Base-by-base conservation (phyloP, 2,797 vertebrate species). In the Tragopan temminckii region DNA sequence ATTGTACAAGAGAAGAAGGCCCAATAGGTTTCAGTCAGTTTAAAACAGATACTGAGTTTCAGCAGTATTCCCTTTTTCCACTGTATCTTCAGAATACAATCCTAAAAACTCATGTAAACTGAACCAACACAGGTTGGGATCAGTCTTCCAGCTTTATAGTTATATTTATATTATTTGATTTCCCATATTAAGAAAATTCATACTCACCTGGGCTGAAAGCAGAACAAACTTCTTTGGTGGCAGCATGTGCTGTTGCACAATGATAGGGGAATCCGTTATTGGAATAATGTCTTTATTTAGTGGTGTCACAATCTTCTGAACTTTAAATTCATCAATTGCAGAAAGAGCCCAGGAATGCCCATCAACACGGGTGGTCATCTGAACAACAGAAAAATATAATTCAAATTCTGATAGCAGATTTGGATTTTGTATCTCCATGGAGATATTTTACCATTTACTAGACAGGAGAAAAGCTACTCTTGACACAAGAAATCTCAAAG, bases 331-430 rank as follows among this genome's bases (percentile, higher is more conserved):
- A 77, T 98, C 98, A 3, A 99, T 98, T 36, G 98, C 98, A 94
- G 98, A 99, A 67, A 99, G 98, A 86, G 99, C 99, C 99, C 99
- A 99, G 2, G 99, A 98, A 97, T 99, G 99, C 52, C 99, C 99
- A 88, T 99, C 99, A 13, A 99, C 97, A 76, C 98, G 98, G 14
- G 98, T 98, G 16, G 98, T 99, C 98, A 99, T 99, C 99, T 99
- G 92, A 58, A 95, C 50, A n/a, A 64, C 7, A 91, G 59, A 85
- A 14, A 66, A 9, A 55, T n/a, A 69, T 15, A 25, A 58, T 4
- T 7, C 15, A 1, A 75, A 79, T 10, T 48, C 36, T 53, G 5
- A 38, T 24, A 31, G 53, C 16, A 78, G 27, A 63, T 5, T 35
- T 1, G 1, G 7, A 23, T 66, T 91, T 88, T 69, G 45, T 9